phyloP scores from a whole-genome alignment of 2,113 vertebrate genomes.

The Microtus richardsoni region DNA sequence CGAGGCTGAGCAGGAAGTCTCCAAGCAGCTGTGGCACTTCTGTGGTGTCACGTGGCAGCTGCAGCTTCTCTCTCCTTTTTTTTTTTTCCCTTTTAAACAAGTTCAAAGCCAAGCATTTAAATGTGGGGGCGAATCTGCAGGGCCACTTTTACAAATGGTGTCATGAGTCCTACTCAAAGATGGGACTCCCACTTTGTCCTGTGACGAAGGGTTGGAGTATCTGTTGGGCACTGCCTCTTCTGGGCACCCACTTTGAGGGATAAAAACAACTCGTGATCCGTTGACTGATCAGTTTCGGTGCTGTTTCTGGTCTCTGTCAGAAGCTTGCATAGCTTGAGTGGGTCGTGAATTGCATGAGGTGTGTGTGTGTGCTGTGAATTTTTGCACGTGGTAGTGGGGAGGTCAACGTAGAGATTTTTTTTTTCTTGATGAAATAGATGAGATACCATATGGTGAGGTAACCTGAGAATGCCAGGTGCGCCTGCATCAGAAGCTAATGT shows the following conservation, averaged over 20 bases:
- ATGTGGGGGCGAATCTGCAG: background rate
- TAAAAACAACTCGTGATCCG: background rate
- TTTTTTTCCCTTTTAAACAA: slow-evolving; percentile 29
- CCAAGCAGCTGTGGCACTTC: background rate
- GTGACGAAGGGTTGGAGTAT: background rate
- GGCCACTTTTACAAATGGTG: slow-evolving; percentile 24
- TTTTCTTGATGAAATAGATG: slow-evolving; percentile 60
- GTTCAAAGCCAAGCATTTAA: slow-evolving; percentile 72
- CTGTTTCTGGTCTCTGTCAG: background rate
- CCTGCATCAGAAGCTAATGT: slow-evolving; percentile 36
- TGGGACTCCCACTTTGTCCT: background rate
- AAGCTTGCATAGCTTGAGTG: background rate
- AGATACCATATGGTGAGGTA: slow-evolving; percentile 70
- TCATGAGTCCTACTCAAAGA: background rate
- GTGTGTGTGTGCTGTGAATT: background rate
- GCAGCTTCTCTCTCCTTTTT: background rate
- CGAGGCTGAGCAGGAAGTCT: slow-evolving; percentile 29
- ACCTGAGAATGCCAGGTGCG: slow-evolving; percentile 77
- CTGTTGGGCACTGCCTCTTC: background rate
- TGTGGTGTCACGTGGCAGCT: background rate
- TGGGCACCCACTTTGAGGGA: slow-evolving; percentile 25
- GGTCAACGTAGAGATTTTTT: slow-evolving; percentile 50
- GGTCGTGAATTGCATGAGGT: background rate
- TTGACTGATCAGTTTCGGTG: background rate
- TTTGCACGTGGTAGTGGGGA: background rate